Evolutionary conservation across 2,888 invertebrate species (phyloP).

Genomic region (Parelbella ahira): DNA sequence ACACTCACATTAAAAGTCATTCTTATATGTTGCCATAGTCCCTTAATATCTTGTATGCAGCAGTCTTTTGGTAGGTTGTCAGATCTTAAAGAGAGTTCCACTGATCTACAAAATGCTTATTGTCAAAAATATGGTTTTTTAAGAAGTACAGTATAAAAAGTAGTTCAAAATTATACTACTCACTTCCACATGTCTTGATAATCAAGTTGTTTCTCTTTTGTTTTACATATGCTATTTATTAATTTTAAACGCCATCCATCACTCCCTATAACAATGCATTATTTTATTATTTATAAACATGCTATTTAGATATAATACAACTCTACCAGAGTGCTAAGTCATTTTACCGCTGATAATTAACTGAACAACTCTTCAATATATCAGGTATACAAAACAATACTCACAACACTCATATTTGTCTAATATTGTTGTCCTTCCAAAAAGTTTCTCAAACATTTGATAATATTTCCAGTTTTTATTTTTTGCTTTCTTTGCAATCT

Average conservation of each 20-base stretch:
- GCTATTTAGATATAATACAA: no score
- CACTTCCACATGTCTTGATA: conserved; percentile 66
- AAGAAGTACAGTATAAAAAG: conserved; percentile 1
- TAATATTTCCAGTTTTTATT: conserved; percentile 68
- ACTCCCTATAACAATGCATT: conserved; percentile 56
- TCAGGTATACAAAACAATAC: conserved; percentile 37
- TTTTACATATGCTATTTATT: conserved; percentile 54
- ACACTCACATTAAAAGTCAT: conserved; percentile 66
- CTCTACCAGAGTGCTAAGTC: no score
- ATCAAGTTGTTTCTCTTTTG: conserved; percentile 53
- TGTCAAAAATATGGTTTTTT: no score
- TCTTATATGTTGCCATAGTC: conserved; percentile 65
- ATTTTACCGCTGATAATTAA: no score
- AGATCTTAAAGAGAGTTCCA: conserved; percentile 61
- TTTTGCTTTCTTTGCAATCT: conserved; percentile 62
- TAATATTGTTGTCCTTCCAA: conserved; percentile 54
- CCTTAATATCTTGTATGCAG: conserved; percentile 68
- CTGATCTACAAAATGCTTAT: conserved; percentile 50
- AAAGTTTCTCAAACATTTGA: conserved; percentile 69
- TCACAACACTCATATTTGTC: conserved; percentile 74
- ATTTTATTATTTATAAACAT: no score
- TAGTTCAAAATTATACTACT: conserved; percentile 21
- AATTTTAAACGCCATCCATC: conserved; percentile 69
- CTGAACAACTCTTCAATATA: no score
- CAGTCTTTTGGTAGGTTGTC: conserved; percentile 63